Evolutionary conservation across 2,888 invertebrate species (phyloP), one percentile per base, ranked within the genome.

Genomic region (Phania funesta): DNA sequence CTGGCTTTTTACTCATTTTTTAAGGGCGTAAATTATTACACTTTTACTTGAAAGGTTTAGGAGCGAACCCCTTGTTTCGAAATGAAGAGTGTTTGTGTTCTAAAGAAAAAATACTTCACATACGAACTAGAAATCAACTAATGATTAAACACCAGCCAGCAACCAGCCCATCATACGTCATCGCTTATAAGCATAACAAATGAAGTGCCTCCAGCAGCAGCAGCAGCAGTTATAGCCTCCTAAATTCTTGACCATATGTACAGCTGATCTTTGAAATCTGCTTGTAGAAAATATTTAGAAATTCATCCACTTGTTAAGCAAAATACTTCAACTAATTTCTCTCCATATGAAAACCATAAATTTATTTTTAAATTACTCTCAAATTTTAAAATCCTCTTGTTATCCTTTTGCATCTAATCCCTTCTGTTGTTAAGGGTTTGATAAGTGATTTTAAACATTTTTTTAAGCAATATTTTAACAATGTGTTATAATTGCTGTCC

Each of bases 141-240:
- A 18, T 22, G 1, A 60, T 48, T 44, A 41, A 64, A 44, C 41
- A 29, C 7, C 4, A 35, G 13, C 62, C 0, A 35, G 9, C 41
- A 50, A 35, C 54, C 76, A 60, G 13, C 75, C 62, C 76, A 60
- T n/a, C n/a, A n/a, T 76, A 78, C 78, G 70, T 82, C 78, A 82
- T 65, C 82, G 82, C 78, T 82, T 82, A 80, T 46, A 29, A 83
- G 65, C 70, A 58, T 32, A 81, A 75, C 77, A 22, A 83, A 79
- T 81, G 46, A 11, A 38, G 46, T 48, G 56, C 65, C 22, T 64
- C n/a, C n/a, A n/a, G 62, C 62, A 81, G 65, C 62, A 62, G 41
- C 35, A 78, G 54, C 50, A 44, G 29, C 24, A 60, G 0, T 26
- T 11, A 22, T 5, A 9, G 62, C 22, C 41, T 29, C 22, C 44